Base-by-base conservation (phyloP, 2,113 vertebrate genomes). In the Chaetodon trifascialis region DNA sequence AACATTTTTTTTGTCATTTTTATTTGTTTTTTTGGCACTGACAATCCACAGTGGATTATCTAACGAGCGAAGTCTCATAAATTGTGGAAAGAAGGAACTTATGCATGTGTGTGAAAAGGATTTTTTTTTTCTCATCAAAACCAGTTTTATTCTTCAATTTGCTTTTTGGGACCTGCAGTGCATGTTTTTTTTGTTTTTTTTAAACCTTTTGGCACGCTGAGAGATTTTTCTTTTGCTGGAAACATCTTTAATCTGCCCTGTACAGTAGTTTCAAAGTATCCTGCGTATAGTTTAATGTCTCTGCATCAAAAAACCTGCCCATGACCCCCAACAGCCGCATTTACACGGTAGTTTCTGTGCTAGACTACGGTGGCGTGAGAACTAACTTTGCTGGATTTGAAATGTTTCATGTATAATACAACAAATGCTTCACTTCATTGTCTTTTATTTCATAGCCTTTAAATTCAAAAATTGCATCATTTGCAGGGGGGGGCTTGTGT, bases 371-470 rank as follows among this genome's bases (percentile, higher is more conserved):
- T 92, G 85, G 86, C 85, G 85, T 78, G 71, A 89, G 73, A 90
- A 90, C 71, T 42, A 30, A 23, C 78, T 82, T 86, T 62, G 82
- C 64, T 68, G 66, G 64, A 62, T 88, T 85, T 88, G 69, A 87
- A 82, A 82, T 89, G 79, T 89, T 84, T 92, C 83, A 54, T 89
- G 91, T 94, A 85, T 86, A 91, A 92, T 88, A 78, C 73, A 89
- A 85, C 59, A 74, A 72, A 87, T 67, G 58, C 71, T 94, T 87
- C 89, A 92, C 95, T 94, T 93, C 88, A 91, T 89, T 94, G 90
- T 94, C 88, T 74, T 92, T 94, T 89, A 88, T 96, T 96, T 95
- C 85, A 93, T 94, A 94, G 93, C 93, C 93, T 95, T 94, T 92
- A 71, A 76, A 89, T 85, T 81, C 58, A 34, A 62, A 66, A 59